A percentile compares a stretch with the other conserved stretches of the same genome.
phyloP scores from a whole-genome alignment of 2,113 vertebrate species.

The Rattus rattus region DNA sequence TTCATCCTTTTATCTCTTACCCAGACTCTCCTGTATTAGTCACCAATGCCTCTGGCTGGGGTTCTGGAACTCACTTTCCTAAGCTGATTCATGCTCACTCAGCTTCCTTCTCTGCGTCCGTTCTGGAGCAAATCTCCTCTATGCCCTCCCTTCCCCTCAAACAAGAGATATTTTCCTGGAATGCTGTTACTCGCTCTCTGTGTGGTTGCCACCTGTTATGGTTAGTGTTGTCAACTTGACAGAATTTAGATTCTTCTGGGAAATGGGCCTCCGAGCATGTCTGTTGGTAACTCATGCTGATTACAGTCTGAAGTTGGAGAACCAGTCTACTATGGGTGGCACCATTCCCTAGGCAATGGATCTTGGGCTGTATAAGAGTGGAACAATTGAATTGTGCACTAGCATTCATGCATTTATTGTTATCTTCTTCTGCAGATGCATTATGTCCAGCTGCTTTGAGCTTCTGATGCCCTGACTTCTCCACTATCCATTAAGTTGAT shows the following conservation, averaged over 20 bases:
- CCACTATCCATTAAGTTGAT: background rate
- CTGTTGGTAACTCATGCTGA: background rate
- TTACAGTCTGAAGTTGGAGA: background rate
- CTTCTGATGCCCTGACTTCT: background rate
- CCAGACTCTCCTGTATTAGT: background rate
- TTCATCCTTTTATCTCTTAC: background rate
- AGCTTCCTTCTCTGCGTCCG: background rate
- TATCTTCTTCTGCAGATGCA: background rate
- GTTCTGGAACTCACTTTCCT: background rate
- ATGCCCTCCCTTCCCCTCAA: background rate
- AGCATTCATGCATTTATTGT: background rate
- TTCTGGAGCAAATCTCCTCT: constrained; percentile 3
- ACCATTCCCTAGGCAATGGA: background rate
- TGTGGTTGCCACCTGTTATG: background rate
- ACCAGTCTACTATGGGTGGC: background rate
- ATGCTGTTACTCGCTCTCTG: background rate
- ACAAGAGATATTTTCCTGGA: background rate
- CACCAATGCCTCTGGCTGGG: background rate
- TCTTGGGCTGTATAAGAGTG: background rate
- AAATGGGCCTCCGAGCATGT: background rate
- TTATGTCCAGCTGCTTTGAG: background rate
- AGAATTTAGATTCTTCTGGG: background rate
- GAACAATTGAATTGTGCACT: background rate
- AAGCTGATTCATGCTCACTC: background rate
- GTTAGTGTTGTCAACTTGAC: background rate